These are phyloP conservation scores for Gambusia affinis DNA, from an alignment of 2,113 vertebrate genomes.

Conservation along the genomic window DNA sequence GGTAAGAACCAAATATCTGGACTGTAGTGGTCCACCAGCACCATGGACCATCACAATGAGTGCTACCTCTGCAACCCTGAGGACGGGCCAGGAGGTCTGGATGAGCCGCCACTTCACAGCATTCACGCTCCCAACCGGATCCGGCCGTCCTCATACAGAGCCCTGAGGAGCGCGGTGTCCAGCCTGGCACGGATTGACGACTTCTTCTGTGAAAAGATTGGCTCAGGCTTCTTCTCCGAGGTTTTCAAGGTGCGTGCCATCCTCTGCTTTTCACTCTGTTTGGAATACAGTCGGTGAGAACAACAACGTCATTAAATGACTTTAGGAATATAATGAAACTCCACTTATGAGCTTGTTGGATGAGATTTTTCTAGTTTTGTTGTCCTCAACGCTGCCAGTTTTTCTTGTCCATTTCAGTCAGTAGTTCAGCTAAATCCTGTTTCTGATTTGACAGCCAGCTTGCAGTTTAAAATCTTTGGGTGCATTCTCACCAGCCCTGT, in stretches of 20 bases:
- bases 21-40: slow-evolving; percentile 2
- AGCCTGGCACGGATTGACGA: slow-evolving; percentile 93
- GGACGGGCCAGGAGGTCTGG: slow-evolving; percentile 52
- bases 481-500: too few species aligned
- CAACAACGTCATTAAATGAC: too few species aligned
- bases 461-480: too few species aligned
- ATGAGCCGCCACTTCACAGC: slow-evolving; percentile 75
- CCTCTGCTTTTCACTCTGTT: background rate
- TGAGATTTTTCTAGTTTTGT: too few species aligned
- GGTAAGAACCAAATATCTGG: slow-evolving; percentile 1
- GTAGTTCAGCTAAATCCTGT: too few species aligned
- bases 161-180: slow-evolving; percentile 92
- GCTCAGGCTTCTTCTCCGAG: slow-evolving; percentile 95
- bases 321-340: too few species aligned
- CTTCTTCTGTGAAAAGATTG: slow-evolving; percentile 97
- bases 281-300: too few species aligned
- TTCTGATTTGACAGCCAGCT: too few species aligned
- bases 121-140: slow-evolving; percentile 84
- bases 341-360: too few species aligned
- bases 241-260: slow-evolving; percentile 88
- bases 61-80: slow-evolving; percentile 61
- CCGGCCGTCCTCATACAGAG: slow-evolving; percentile 90
- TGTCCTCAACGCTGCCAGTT: too few species aligned
- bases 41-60: slow-evolving; percentile 75
- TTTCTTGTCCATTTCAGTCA: too few species aligned